Base-by-base conservation (phyloP, 2,113 vertebrate species). In the Merops nubicus region DNA sequence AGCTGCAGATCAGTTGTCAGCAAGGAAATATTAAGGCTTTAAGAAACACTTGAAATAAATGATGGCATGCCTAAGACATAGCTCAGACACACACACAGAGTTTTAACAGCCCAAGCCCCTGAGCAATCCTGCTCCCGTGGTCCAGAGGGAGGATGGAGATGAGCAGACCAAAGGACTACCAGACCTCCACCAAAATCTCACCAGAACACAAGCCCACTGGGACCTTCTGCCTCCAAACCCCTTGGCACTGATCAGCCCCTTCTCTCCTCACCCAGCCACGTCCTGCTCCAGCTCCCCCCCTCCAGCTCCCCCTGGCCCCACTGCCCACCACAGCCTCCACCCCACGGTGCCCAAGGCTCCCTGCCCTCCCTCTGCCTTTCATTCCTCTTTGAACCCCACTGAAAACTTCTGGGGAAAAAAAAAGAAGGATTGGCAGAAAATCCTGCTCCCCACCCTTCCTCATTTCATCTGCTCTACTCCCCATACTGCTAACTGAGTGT, bases 1-100 rank as follows among this genome's bases (percentile, higher is more conserved):
- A 77, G 50, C 50, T 1, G 31, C 22, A 22, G 11, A 31, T 11
- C 10, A 12, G 23, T 21, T 50, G 63, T 67, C 59, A 82, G 48
- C 38, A 43, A 50, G 18, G 19, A 70, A 70, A 77, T 2, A 0
- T 8, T 0, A 42, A 42, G 23, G 31, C 23, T 84, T 78, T 36
- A 68, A 76, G 2, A 10, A 84, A 29, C 3, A 21, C 3, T 8
- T 29, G 13, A 2, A 25, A 74, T 36, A 34, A 26, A 42, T 0
- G 4, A 11, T 1, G 11, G 11, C n/a, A n/a, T 8, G 1, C 2
- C 15, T 14, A 2, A 8, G 34, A 22, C 1, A 12, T 0, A 6
- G 25, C 29, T 69, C 36, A 5, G 72, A 2, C 17, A 4, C 5
- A 16, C 9, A 8, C 33, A 43, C 18, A 11, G 2, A 0, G 23